Conservation (phyloP, 2,113 vertebrate genomes). For the Callorhinus ursinus region DNA sequence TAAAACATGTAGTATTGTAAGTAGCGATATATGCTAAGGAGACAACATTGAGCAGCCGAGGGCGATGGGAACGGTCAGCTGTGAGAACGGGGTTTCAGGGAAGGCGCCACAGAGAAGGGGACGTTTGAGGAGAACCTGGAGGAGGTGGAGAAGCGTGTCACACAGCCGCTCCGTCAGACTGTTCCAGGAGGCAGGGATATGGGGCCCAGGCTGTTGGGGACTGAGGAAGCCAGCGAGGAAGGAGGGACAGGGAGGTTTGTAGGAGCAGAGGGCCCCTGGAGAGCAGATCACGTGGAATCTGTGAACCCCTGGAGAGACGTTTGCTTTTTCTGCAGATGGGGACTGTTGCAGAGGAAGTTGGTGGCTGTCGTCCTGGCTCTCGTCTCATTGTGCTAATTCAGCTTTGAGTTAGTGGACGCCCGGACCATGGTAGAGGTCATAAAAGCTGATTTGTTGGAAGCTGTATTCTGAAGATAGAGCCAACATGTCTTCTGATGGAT, state of each 20-base stretch:
- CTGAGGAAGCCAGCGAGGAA: not conserved
- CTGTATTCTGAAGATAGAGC: not conserved
- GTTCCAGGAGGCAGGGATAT: not conserved
- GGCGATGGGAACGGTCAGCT: not conserved
- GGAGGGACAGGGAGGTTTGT: fast-evolving
- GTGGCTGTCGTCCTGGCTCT: not conserved
- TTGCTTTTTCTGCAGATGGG: not conserved
- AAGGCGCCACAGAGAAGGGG: not conserved
- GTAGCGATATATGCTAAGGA: not conserved
- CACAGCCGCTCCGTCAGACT: fast-evolving
- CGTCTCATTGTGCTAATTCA: not conserved
- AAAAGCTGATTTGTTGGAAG: not conserved
- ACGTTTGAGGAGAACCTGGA: not conserved
- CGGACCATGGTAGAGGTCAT: fast-evolving
- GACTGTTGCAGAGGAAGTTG: not conserved
- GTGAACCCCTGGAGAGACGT: not conserved
- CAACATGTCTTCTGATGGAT: not conserved
- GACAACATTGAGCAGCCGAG: not conserved
- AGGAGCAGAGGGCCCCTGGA: not conserved
- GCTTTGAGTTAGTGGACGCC: not conserved
- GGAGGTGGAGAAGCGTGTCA: not conserved
- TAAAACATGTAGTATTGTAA: not conserved
- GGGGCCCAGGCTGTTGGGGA: no score
- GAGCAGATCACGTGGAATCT: not conserved
- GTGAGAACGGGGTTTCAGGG: not conserved